A percentile compares a stretch with the other conserved stretches of the same genome.
Evolutionary conservation across 2,113 vertebrate genomes (phyloP).

Genomic region (Ceuthmochares aereus): DNA sequence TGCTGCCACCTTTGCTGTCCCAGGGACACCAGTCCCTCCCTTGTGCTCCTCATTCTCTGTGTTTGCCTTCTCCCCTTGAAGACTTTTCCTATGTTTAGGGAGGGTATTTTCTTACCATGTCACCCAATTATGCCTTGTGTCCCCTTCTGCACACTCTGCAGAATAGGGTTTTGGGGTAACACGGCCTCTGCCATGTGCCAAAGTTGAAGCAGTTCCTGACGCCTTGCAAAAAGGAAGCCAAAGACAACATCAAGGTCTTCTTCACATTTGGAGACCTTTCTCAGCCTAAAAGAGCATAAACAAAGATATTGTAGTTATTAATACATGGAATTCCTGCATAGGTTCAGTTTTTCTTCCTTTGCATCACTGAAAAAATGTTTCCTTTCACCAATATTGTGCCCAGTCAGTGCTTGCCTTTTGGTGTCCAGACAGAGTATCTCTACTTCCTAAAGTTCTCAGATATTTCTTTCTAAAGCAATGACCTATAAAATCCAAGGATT

Average conservation of each 20-base stretch:
- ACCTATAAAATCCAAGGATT: not conserved
- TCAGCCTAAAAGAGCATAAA: not conserved
- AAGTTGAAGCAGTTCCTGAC: not conserved
- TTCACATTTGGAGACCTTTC: not conserved
- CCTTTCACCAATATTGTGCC: not conserved
- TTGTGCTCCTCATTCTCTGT: not conserved
- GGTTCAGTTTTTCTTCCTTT: not conserved
- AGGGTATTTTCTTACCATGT: not conserved
- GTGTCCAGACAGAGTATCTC: not conserved
- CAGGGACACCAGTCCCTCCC: not conserved
- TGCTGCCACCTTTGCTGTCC: not conserved
- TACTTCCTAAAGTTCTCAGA: not conserved
- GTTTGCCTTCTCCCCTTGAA: not conserved
- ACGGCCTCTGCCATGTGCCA: not conserved
- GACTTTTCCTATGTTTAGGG: not conserved
- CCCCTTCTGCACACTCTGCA: not conserved
- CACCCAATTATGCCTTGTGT: not conserved
- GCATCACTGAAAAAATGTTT: not conserved
- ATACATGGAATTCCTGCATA: not conserved
- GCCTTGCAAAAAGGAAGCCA: not conserved
- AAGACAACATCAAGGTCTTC: not conserved
- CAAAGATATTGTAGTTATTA: not conserved
- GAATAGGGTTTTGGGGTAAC: fast-evolving
- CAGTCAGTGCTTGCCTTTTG: not conserved
- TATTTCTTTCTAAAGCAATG: not conserved